Conservation (phyloP, 2,797 vertebrate genomes). For the Scyliorhinus canicula region DNA sequence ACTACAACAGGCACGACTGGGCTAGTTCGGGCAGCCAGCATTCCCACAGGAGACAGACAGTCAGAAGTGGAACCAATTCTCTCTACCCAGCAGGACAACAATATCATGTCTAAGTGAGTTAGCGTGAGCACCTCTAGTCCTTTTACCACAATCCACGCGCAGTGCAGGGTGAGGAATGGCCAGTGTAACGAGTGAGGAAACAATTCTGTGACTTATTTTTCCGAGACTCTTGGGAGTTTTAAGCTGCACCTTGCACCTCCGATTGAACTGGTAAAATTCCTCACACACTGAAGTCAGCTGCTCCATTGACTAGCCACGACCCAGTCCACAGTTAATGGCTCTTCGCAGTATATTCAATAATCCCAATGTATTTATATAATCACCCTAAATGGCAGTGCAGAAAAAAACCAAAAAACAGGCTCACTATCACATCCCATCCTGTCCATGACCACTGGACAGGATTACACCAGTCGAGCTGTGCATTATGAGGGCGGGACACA, state of each 20-base stretch:
- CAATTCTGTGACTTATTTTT: not conserved
- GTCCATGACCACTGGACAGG: not conserved
- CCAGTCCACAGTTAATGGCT: not conserved
- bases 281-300: not conserved
- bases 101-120: not conserved
- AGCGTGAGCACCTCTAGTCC: not conserved
- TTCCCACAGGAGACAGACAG: not conserved
- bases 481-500: too few relatives aligned
- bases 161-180: not conserved
- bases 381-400: not conserved
- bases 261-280: too few relatives aligned
- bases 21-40: not conserved
- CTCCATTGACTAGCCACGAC: not conserved
- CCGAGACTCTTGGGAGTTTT: not conserved
- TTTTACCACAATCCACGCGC: not conserved
- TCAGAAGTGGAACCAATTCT: not conserved
- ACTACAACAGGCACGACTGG: not conserved
- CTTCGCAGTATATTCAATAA: not conserved
- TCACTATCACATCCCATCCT: not conserved
- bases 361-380: not conserved
- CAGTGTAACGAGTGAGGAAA: not conserved
- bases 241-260: not conserved
- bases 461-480: not conserved
- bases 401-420: not conserved
- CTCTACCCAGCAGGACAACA: not conserved